Base-by-base conservation (phyloP, 2,888 invertebrate genomes). In the Lordiphosa andalusiaca region DNA sequence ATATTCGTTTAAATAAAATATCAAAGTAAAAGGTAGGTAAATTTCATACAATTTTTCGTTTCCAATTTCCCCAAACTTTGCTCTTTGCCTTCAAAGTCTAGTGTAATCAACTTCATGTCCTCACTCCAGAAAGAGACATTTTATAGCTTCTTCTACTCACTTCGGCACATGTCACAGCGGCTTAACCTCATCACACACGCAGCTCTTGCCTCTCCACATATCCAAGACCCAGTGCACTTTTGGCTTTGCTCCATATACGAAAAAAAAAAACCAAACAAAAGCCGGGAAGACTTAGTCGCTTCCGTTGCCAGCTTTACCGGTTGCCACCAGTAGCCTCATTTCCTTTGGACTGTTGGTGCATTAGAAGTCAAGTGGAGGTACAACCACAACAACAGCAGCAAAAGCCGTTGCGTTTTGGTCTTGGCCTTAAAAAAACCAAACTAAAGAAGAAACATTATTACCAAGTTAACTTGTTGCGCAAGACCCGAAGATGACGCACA, bases 261-360 rank as follows among this genome's bases (percentile, higher is more conserved):
- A 30, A 30, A 23, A 30, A 30, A 23, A 23, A 9, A 30, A 30
- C 30, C 9, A 30, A 30, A 30, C 30, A 30, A 30, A 30, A 51
- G 48, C 50, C 55, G 46, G 30, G 30, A 30, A 30, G 30, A 30
- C 3, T 30, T 9, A 30, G 10, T 30, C 10, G 30, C 30, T 30
- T 30, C 30, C 30, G 30, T 30, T 66, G 65, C 53, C 59, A 42
- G 57, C 5, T 7, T 25, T 69, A 71, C 64, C 60, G 72, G 62
- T 67, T 76, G 73, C 56, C 62, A 76, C 60, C 73, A 67, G 69
- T 80, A 69, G 73, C 76, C 77, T 58, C 73, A 81, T 81, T 77
- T 77, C 81, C 77, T 62, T 40, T 49, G 54, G 59, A 58, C 59
- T 51, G 16, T 16, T 19, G 57, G 61, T 69, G 77, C 74, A 77